Base-by-base conservation (phyloP, 2,888 invertebrate species). In the Mactromeris polynyma region DNA sequence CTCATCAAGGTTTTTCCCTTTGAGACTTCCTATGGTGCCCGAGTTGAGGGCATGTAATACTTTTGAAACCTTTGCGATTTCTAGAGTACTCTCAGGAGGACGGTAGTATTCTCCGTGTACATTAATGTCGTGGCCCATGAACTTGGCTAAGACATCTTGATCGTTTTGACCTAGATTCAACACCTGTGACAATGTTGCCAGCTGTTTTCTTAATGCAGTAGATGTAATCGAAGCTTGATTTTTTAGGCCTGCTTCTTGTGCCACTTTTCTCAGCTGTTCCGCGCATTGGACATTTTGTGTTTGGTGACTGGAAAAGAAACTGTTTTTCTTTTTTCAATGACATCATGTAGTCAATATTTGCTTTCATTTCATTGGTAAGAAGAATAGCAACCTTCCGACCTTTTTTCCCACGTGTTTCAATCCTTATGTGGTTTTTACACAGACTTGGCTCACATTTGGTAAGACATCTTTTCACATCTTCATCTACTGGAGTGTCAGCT, bases 371-470 rank as follows among this genome's bases (percentile, higher is more conserved):
- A 9, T 81, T 81, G 4, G 81, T 81, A 26, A 81, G 54, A 3
- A 81, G 54, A 11, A 90, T 38, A 17, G 88, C 73, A 17, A 90
- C 90, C 58, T 90, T 90, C 73, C 90, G 82, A 21, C 88, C 81
- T 21, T 81, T 81, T 21, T 81, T 81, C 21, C 81, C 81, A 11
- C 54, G 17, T 51, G 81, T 81, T 26, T 81, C 81, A 31, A 81
- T 81, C 33, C 81, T 81, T 7, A 19, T 81, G 33, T 81, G 81
- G 21, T 81, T 81, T 51, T 31, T 21, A 54, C 81, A 81, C 2
- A 81, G 80, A n/a, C 7, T 26, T 80, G 36, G 80, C n/a, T 80
- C 80, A 38, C 6, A 80, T 80, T 38, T 38, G 51, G 54, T 31
- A 26, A 51, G 11, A 21, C 51, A 51, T 38, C 31, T 14, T 81